phyloP scores from a whole-genome alignment of 2,888 invertebrate species.

The Steinernema carpocapsae region DNA sequence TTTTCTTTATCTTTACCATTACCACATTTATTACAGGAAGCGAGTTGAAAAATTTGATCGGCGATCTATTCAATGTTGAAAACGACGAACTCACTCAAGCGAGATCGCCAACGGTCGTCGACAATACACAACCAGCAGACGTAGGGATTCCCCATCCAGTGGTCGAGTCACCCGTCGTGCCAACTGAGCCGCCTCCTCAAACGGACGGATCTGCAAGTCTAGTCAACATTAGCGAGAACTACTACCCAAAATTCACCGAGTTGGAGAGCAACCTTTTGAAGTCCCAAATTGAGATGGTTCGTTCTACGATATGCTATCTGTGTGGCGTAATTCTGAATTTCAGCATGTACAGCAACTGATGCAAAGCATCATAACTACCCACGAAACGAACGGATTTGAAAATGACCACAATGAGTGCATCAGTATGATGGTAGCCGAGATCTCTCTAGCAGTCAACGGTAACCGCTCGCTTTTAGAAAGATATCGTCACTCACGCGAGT shows the following conservation, averaged over 20 bases:
- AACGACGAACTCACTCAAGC: not conserved
- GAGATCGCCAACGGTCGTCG: not conserved
- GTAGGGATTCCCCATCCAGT: no score
- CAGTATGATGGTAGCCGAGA: not conserved
- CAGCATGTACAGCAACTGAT: constrained; percentile 27
- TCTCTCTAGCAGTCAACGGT: no score
- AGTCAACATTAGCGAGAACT: not conserved
- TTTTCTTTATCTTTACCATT: not conserved
- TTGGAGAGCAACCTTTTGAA: not conserved
- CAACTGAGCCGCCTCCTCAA: no score
- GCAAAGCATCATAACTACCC: constrained; percentile 6
- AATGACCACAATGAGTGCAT: not conserved
- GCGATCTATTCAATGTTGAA: not conserved
- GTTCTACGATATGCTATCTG: not conserved
- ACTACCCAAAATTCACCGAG: not conserved
- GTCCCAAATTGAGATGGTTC: constrained; percentile 3
- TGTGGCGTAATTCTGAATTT: not conserved
- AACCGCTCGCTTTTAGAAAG: constrained; percentile 16
- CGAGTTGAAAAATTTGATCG: not conserved
- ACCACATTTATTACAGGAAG: not conserved
- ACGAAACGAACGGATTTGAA: not conserved
- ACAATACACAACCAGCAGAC: not conserved
- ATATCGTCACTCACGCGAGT: not conserved
- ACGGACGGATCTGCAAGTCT: not conserved
- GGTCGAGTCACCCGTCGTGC: no score